Evolutionary conservation across 2,888 invertebrate species (phyloP).

Genomic region (Pegoplata infirma): DNA sequence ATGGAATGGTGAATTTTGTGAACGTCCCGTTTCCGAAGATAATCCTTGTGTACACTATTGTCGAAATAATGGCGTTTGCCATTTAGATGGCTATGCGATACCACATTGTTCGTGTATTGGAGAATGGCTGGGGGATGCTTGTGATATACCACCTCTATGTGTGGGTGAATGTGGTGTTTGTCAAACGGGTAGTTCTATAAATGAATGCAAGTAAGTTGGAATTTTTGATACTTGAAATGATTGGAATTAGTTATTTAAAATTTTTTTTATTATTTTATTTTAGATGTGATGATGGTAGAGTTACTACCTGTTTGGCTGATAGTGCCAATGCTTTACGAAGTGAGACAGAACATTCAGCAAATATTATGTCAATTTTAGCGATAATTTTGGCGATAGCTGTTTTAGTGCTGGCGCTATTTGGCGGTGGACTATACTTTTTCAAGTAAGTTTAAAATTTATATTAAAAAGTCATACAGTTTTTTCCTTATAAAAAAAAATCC

Average conservation of each 20-base stretch:
- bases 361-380: slow-evolving; percentile 73
- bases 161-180: slow-evolving; percentile 75
- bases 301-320: slow-evolving; percentile 75
- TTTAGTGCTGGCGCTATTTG: slow-evolving; percentile 72
- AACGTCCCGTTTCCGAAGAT: slow-evolving; percentile 81
- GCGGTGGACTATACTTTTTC: slow-evolving; percentile 74
- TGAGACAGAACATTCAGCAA: slow-evolving; percentile 67
- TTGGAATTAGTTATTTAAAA: not conserved
- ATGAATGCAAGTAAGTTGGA: slow-evolving; percentile 75
- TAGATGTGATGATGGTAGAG: slow-evolving; percentile 72
- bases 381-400: slow-evolving; percentile 72
- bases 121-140: slow-evolving; percentile 81
- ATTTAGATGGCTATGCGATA: slow-evolving; percentile 78
- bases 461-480: no score
- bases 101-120: slow-evolving; percentile 81
- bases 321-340: slow-evolving; percentile 75
- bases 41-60: slow-evolving; percentile 82
- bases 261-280: not conserved
- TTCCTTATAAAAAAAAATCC: no score
- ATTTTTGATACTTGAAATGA: no score
- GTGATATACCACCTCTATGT: slow-evolving; percentile 79
- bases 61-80: slow-evolving; percentile 81
- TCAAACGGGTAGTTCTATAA: slow-evolving; percentile 75
- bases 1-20: slow-evolving; percentile 81
- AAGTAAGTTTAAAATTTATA: slow-evolving; percentile 77